Base-by-base conservation (phyloP, 2,888 invertebrate genomes). In the Thereva unica region DNA sequence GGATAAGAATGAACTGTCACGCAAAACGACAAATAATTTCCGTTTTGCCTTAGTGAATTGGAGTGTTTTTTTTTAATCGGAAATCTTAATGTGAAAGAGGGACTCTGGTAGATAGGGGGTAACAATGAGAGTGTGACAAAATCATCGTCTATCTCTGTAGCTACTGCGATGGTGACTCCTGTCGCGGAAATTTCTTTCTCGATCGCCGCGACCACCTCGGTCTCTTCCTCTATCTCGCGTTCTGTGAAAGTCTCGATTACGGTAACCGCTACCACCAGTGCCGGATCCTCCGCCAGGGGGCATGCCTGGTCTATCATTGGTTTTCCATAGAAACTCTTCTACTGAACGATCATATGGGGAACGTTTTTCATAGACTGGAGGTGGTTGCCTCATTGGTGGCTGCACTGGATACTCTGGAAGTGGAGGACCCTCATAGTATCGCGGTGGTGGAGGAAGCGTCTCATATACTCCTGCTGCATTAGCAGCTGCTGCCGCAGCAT, bases 251-350 rank as follows among this genome's bases (percentile, higher is more conserved):
- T 74, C 75, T 44, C 80, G 78, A 72, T 75, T 78, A 66, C 77
- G 75, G 71, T 76, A 77, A 67, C 72, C 73, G 68, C 75, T 75
- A 50, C 73, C 74, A 38, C 72, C 68, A n/a, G 71, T 72, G 37
- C 71, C 68, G n/a, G 66, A 54, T 49, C 71, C 70, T 1, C 71
- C 72, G n/a, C 72, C 71, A 38, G 71, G 57, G 34, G 70, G 61
- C 67, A 69, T 71, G 4, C 57, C 10, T 4, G 71, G 69, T 64
- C 74, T 52, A 8, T 72, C 74, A 66, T 71, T 72, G 4, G 70
- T 92, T 76, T 93, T 87, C 85, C 92, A 90, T 68, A 94, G 82
- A 80, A 93, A 94, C 78, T 94, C 93, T 80, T 94, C 89, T 35
- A 93, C 93, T 67, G 92, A 91, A 59, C 93, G 87, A 78, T 95